Percentiles rank a stretch among this genome's conserved stretches.
Evolutionary conservation across 2,797 vertebrate genomes (phyloP).

Genomic region (Argyrosomus regius): DNA sequence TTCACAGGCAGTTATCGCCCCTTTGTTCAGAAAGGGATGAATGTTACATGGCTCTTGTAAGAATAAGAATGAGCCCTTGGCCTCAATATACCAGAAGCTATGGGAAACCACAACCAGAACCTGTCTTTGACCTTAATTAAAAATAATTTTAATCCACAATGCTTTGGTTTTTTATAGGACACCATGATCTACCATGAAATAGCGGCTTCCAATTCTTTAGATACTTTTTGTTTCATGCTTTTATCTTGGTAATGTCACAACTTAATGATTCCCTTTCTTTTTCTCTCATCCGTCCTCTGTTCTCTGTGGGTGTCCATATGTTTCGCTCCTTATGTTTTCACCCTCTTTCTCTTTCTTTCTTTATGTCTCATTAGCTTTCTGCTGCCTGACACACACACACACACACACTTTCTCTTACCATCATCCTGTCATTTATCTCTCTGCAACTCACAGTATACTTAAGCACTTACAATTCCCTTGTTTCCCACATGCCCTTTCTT

Average conservation of each 20-base stretch:
- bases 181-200: neutral
- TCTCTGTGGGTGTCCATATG: constrained; percentile 33
- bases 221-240: neutral
- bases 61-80: too few relatives aligned
- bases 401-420: neutral
- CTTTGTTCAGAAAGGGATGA: neutral
- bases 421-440: neutral
- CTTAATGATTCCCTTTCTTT: constrained; percentile 16
- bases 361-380: constrained; percentile 48
- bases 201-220: neutral
- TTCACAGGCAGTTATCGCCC: neutral
- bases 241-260: neutral
- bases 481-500: neutral
- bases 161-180: neutral
- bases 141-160: too few relatives aligned
- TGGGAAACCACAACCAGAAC: too few relatives aligned
- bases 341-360: neutral
- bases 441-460: neutral
- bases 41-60: neutral
- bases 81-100: too few relatives aligned
- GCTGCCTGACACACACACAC: neutral
- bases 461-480: constrained; percentile 18
- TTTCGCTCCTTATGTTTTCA: constrained; percentile 4
- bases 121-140: too few relatives aligned
- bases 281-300: constrained; percentile 17